phyloP scores from a whole-genome alignment of 2,797 vertebrate genomes.

The Margarornis squamiger region DNA sequence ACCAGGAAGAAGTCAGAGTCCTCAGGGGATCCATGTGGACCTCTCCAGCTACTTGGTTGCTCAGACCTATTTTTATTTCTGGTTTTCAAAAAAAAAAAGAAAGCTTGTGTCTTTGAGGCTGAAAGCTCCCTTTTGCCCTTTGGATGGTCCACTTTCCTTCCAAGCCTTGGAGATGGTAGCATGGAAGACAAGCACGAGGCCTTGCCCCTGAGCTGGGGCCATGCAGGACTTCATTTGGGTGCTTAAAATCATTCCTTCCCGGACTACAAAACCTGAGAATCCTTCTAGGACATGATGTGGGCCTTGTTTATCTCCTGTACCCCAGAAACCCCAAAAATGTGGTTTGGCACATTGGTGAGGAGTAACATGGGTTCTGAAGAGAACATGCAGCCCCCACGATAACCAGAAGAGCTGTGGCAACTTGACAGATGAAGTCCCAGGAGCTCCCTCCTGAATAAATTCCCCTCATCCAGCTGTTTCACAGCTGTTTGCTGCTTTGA shows the following conservation, averaged over 20 bases:
- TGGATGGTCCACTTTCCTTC: not conserved
- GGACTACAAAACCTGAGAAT: not conserved
- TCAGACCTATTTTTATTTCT: not conserved
- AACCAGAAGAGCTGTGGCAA: not conserved
- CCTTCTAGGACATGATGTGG: not conserved
- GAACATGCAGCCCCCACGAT: rapidly evolving
- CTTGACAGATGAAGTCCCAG: not conserved
- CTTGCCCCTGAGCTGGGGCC: not conserved
- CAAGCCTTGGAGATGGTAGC: not conserved
- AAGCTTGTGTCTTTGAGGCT: too few relatives aligned
- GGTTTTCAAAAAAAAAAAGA: not conserved
- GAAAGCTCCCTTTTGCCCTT: not conserved
- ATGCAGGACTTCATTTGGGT: not conserved
- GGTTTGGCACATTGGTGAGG: not conserved
- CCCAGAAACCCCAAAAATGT: not conserved
- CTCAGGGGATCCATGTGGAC: not conserved
- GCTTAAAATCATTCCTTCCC: not conserved
- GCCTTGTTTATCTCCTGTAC: not conserved
- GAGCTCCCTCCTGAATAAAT: not conserved
- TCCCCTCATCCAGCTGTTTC: not conserved
- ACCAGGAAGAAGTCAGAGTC: not conserved
- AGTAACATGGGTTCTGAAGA: not conserved
- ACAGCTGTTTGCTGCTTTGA: not conserved
- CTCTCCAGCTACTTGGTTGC: not conserved
- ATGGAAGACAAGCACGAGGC: not conserved